Base-by-base conservation (phyloP, 2,888 invertebrate genomes). In the Tenthredo livida region DNA sequence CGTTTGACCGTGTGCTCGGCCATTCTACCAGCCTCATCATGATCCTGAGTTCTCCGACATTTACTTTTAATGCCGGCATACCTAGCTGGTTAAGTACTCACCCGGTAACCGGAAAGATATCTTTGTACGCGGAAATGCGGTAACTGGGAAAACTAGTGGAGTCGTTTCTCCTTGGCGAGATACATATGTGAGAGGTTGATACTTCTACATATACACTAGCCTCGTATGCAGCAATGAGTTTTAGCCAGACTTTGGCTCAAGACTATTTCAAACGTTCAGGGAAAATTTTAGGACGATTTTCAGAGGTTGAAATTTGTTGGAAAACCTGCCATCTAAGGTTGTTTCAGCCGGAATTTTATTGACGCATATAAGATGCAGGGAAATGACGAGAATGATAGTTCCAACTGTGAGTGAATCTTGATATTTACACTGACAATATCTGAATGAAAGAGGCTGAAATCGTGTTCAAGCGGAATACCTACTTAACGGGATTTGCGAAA, bases 81-180 rank as follows among this genome's bases (percentile, higher is more conserved):
- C 72, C 72, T 72, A 72, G 72, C 72, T 72, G 43, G 21, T 43
- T 72, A 72, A 72, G 72, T 72, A 72, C 72, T 43, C 54, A 50
- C 25, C 77, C 77, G 29, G 50, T 47, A 77, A 77, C 77, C 77
- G 50, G 77, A 77, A 77, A 77, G 77, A 77, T 54, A 77, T 77
- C 77, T 77, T 77, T 77, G 54, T 77, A 77, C 54, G 54, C 77
- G 77, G 77, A 77, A 77, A 77, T 33, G 50, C 50, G 77, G 50
- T 50, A 77, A 54, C 50, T 25, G 54, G 77, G 50, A 77, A 54
- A 77, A 77, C 77, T 54, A 25, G 77, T 33, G 10, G 17, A 29
- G 77, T 77, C 40, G 50, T 77, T 77, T 40, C 77, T 50, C 33
- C 54, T 54, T 29, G 54, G 7, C 50, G 47, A 33, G 75, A 21